Percentiles rank a stretch among this genome's conserved stretches.
Evolutionary conservation across 2,797 vertebrate species (phyloP).

Genomic region (Macrochelys suwanniensis): DNA sequence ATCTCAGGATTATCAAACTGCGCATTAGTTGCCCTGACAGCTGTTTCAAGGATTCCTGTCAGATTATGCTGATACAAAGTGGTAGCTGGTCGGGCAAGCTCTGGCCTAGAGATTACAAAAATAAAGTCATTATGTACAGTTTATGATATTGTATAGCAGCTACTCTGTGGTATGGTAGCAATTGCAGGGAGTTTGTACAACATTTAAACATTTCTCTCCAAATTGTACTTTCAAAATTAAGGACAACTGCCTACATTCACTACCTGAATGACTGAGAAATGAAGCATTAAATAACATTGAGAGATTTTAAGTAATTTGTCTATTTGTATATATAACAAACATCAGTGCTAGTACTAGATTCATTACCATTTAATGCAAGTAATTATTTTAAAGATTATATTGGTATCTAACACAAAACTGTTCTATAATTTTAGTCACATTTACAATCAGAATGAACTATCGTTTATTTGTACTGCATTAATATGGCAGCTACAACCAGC

Average conservation of each 20-base stretch:
- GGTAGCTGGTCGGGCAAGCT: conserved; percentile 94
- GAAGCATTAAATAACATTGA: neutral
- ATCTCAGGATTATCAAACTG: conserved; percentile 98
- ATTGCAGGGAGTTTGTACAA: neutral
- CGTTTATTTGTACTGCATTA: neutral
- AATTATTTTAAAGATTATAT: neutral
- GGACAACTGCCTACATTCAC: neutral
- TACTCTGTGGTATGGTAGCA: neutral
- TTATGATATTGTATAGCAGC: neutral
- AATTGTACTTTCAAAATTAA: neutral
- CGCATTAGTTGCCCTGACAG: conserved; percentile 96
- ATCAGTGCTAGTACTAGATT: neutral
- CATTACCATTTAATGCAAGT: neutral
- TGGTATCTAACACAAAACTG: neutral
- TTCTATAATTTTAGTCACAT: neutral
- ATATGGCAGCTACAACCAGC: neutral
- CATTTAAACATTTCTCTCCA: neutral
- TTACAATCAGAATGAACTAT: neutral
- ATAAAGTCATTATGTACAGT: neutral
- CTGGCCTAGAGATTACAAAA: conserved; percentile 85
- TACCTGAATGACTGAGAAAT: neutral
- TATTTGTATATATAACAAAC: neutral
- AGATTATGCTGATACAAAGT: conserved; percentile 98
- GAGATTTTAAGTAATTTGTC: neutral
- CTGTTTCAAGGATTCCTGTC: conserved; percentile 96